Conservation (phyloP, 2,888 invertebrate species). For the Congeria kusceri region DNA sequence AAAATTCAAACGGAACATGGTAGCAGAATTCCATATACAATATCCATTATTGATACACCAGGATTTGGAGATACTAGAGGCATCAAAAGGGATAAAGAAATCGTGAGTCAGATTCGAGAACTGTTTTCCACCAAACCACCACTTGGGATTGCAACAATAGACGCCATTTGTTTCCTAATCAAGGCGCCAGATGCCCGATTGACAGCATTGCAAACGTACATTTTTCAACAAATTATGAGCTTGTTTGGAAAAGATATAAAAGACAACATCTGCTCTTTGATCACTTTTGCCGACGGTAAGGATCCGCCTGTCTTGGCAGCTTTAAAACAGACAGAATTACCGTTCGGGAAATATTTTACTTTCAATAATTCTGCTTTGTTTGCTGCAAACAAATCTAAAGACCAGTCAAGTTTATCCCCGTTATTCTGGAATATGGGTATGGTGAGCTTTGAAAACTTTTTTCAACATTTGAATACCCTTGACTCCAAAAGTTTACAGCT, state of each 20-base stretch:
- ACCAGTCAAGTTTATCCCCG: slow-evolving; percentile 20
- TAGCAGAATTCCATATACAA: neutral
- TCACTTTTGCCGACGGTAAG: slow-evolving; percentile 55
- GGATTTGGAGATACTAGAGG: slow-evolving; percentile 1
- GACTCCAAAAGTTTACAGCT: slow-evolving; percentile 55
- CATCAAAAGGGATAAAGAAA: neutral
- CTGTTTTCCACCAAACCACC: neutral
- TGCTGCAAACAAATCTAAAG: slow-evolving; percentile 19
- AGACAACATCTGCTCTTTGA: slow-evolving; percentile 40
- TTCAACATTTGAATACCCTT: slow-evolving; percentile 27
- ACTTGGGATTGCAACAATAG: neutral
- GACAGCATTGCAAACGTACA: neutral
- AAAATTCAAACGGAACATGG: neutral
- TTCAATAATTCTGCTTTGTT: slow-evolving; percentile 58
- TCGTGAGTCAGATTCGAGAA: slow-evolving; percentile 3
- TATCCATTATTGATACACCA: neutral
- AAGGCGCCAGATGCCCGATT: slow-evolving; percentile 6
- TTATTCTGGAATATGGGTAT: slow-evolving; percentile 62
- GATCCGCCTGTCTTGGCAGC: slow-evolving; percentile 53
- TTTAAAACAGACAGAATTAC: slow-evolving; percentile 35
- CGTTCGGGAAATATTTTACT: slow-evolving; percentile 25
- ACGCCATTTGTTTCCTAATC: slow-evolving; percentile 1
- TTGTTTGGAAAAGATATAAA: slow-evolving; percentile 31
- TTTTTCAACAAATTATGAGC: neutral
- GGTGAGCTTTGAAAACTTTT: slow-evolving; percentile 44